phyloP scores from a whole-genome alignment of 1,140 invertebrate species.

The Drosophila subpulchrella region DNA sequence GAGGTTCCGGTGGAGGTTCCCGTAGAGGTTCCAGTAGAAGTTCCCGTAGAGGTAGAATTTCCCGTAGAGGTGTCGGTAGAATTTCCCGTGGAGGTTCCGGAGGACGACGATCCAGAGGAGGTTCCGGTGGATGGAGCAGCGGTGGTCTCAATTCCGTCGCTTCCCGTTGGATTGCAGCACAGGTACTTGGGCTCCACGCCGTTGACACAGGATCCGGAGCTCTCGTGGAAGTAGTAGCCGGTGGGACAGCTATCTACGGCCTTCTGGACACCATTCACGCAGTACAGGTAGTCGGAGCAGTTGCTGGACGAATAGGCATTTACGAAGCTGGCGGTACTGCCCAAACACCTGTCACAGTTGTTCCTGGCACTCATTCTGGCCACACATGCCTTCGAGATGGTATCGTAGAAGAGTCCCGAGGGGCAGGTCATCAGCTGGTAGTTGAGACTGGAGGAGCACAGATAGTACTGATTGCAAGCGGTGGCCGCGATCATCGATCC shows the following conservation, averaged over 20 bases:
- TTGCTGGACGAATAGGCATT: conserved; percentile 44
- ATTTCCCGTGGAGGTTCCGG: background rate
- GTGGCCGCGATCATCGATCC: conserved; percentile 20
- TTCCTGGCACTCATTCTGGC: conserved; percentile 40
- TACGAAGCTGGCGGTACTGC: conserved; percentile 46
- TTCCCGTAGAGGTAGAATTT: too few species aligned
- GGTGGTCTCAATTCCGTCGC: conserved; percentile 1
- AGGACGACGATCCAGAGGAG: background rate
- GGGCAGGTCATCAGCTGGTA: conserved; percentile 38
- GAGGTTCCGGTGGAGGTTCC: background rate
- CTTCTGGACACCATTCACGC: conserved; percentile 40
- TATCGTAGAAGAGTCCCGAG: conserved; percentile 40
- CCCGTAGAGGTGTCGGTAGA: background rate
- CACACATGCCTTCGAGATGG: conserved; percentile 34
- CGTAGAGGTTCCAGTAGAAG: background rate
- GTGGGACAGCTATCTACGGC: conserved; percentile 26
- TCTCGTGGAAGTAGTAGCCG: conserved; percentile 48
- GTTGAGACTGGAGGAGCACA: conserved; percentile 9
- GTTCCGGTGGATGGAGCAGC: background rate
- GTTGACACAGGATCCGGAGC: conserved; percentile 3
- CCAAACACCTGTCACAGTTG: conserved; percentile 60
- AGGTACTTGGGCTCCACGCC: conserved; percentile 24
- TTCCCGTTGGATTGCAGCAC: conserved; percentile 30
- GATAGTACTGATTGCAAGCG: conserved; percentile 53
- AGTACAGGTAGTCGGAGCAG: conserved; percentile 51